Conservation (phyloP, 2,113 vertebrate genomes). For the Parus major region DNA sequence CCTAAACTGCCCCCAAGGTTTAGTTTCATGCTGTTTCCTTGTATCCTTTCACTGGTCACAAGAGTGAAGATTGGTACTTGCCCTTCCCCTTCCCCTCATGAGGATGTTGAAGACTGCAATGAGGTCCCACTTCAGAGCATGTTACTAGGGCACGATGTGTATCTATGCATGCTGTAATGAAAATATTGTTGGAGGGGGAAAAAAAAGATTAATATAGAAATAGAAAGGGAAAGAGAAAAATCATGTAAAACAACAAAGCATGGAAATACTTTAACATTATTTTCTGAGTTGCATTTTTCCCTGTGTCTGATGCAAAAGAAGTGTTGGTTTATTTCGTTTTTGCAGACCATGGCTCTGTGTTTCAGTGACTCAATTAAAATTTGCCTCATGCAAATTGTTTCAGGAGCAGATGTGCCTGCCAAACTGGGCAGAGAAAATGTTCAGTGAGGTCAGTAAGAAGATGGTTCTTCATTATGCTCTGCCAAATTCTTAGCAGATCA, state of each 20-base stretch:
- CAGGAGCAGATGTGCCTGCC: slow-evolving; percentile 56
- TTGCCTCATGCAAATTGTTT: slow-evolving; percentile 47
- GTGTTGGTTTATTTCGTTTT: not conserved
- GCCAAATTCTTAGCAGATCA: slow-evolving; percentile 36
- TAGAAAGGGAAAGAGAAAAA: not conserved
- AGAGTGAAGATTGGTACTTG: not conserved
- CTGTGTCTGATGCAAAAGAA: not conserved
- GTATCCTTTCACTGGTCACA: not conserved
- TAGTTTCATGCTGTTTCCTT: not conserved
- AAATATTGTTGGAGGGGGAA: not conserved
- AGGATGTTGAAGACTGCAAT: not conserved
- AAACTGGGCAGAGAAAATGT: slow-evolving; percentile 47
- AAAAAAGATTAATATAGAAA: not conserved
- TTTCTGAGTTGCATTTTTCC: not conserved
- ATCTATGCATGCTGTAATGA: not conserved
- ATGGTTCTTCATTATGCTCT: slow-evolving; percentile 20
- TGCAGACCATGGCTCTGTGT: not conserved
- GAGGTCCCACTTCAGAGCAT: not conserved
- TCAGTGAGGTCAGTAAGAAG: slow-evolving; percentile 45
- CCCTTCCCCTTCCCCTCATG: not conserved
- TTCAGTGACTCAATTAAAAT: slow-evolving; percentile 55
- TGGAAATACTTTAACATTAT: not conserved
- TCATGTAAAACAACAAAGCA: not conserved
- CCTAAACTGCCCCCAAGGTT: not conserved
- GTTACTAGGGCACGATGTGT: not conserved